phyloP scores from a whole-genome alignment of 2,797 vertebrate genomes.

The Perdix hodgsoniae region DNA sequence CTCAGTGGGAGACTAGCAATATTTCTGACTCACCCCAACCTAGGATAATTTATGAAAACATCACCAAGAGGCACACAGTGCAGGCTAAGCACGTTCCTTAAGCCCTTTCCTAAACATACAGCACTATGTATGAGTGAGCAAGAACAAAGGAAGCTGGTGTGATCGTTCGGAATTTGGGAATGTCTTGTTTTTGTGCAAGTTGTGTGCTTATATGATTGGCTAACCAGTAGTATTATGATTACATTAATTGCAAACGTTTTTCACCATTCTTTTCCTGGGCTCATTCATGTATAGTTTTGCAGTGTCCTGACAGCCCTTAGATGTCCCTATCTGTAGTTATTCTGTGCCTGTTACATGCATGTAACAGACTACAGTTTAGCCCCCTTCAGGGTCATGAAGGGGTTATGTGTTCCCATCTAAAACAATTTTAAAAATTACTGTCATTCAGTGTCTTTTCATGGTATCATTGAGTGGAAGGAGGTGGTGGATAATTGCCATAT shows the following conservation, averaged over 20 bases:
- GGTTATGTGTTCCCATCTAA: neutral
- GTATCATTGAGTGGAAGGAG: neutral
- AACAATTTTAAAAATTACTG: neutral
- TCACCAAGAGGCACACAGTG: neutral
- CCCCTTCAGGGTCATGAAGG: neutral
- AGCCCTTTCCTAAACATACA: neutral
- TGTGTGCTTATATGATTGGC: neutral
- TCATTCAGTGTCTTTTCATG: neutral
- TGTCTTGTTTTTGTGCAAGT: neutral
- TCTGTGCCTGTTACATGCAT: neutral
- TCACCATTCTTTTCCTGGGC: neutral
- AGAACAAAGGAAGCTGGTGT: neutral
- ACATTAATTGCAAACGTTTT: neutral
- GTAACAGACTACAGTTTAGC: neutral
- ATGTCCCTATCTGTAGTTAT: neutral
- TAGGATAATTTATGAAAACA: neutral
- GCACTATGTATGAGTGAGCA: neutral
- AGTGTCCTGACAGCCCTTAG: neutral
- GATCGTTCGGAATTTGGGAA: neutral
- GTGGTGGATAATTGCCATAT: neutral
- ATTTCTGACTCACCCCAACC: neutral
- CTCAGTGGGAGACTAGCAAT: constrained; percentile 13
- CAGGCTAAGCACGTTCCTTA: neutral
- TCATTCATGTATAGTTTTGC: neutral
- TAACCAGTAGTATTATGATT: neutral